A percentile compares a stretch with the other conserved stretches of the same genome.
Conservation (phyloP, 2,888 invertebrate species). For the Parnassius mnemosyne region DNA sequence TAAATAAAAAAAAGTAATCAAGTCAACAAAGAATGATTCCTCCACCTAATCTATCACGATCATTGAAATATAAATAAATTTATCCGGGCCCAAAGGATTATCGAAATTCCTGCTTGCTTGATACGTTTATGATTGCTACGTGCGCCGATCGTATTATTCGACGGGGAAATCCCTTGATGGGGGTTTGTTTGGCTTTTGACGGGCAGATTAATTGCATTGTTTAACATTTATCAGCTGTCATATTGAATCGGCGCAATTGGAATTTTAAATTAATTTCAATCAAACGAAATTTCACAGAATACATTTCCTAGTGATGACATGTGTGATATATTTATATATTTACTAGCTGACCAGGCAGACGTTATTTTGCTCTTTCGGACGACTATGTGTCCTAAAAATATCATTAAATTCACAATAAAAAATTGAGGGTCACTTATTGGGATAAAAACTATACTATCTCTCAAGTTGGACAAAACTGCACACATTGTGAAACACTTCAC, state of each 20-base stretch:
- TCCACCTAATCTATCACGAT: background rate
- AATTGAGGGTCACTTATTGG: no score
- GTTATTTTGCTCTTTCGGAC: no score
- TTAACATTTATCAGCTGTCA: conserved; percentile 8
- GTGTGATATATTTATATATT: no score
- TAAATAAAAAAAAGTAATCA: no score
- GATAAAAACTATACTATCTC: no score
- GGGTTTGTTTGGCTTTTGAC: conserved; percentile 11
- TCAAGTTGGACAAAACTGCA: no score
- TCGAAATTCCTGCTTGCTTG: background rate
- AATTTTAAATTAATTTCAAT: background rate
- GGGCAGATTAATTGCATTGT: conserved; percentile 8
- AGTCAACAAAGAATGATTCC: background rate
- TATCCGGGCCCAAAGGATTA: conserved; percentile 4
- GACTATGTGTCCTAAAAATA: no score
- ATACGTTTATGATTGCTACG: conserved; percentile 12
- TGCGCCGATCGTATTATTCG: conserved; percentile 6
- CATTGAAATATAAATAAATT: conserved; percentile 8
- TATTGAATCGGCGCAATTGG: conserved; percentile 8
- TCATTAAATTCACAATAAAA: no score
- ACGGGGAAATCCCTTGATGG: conserved; percentile 10
- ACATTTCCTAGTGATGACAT: no score
- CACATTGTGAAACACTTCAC: no score
- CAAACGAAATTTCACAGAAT: background rate
- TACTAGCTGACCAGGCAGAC: no score